Base-by-base conservation (phyloP, 1,140 invertebrate genomes). In the Bombus turneri region DNA sequence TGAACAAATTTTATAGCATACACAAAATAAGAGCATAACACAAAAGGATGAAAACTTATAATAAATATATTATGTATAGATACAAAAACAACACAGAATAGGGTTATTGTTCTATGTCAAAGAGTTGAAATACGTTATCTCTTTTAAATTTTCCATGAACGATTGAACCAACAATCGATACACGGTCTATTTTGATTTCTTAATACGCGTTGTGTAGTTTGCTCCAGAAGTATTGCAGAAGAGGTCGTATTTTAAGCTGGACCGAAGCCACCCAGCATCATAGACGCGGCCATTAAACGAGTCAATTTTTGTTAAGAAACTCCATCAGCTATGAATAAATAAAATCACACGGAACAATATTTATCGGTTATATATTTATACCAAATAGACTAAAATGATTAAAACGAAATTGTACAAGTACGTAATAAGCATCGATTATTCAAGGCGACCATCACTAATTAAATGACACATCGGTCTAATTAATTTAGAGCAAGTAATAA, bases 171-270 rank as follows among this genome's bases (percentile, higher is more conserved):
- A 34, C 41, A 34, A 57, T 81, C n/a, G 68, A 81, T 72, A 25
- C 25, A 41, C 5, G 37, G 6, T 43, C 39, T 72, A 57, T 82
- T 75, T 82, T 64, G 39, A 64, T 41, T n/a, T 64, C 22, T 31
- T 28, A 41, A 37, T 25, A 34, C 41, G 8, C 37, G 34, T 34
- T 62, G 41, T n/a, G 59, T 28, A 75, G 22, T 12, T 37, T 66
- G 31, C 13, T 9, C 43, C 43, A 34, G 31, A 64, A 83, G 62
- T 83, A 64, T 66, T 47, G 59, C 57, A 41, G 43, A 68, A 43
- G 71, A 68, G 59, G n/a, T 74, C n/a, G 57, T 75, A 83, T 66
- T 68, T 43, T 76, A 76, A 83, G 62, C 73, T 83, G 81, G 43
- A 62, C 8, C 12, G 10, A 57, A 59, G 47, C 79, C 79, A 81